phyloP scores from a whole-genome alignment of 2,888 invertebrate species.

The Cecidostiba fungosa region DNA sequence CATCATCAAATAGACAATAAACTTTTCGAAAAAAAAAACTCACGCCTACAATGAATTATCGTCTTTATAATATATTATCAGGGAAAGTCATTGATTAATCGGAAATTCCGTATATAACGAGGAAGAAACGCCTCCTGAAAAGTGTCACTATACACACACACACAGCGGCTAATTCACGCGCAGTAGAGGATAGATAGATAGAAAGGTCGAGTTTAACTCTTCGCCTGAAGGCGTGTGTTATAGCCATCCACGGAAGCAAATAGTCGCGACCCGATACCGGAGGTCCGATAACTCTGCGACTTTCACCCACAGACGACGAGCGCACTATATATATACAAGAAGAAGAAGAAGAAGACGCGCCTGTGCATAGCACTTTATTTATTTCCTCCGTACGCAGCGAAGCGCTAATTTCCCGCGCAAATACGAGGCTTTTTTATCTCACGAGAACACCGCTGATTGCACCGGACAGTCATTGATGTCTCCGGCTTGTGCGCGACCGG shows the following conservation, averaged over 20 bases:
- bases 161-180: conserved; percentile 27
- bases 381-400: background rate
- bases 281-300: conserved; percentile 67
- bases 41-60: background rate
- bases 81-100: background rate
- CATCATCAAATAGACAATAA: background rate
- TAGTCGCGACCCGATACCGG: conserved; percentile 62
- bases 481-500: background rate
- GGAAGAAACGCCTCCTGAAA: background rate
- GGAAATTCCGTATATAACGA: background rate
- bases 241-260: conserved; percentile 64
- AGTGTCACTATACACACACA: conserved; percentile 26
- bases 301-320: conserved; percentile 65
- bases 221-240: conserved; percentile 55
- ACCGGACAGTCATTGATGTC: conserved; percentile 32
- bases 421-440: conserved; percentile 10
- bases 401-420: conserved; percentile 23
- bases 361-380: conserved; percentile 1
- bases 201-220: conserved; percentile 46
- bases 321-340: background rate
- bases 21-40: background rate
- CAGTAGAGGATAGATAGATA: background rate
- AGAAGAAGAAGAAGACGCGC: conserved; percentile 29
- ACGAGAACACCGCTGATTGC: background rate
- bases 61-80: background rate